Base-by-base conservation (phyloP, 2,113 vertebrate species). In the Trinectes maculatus region DNA sequence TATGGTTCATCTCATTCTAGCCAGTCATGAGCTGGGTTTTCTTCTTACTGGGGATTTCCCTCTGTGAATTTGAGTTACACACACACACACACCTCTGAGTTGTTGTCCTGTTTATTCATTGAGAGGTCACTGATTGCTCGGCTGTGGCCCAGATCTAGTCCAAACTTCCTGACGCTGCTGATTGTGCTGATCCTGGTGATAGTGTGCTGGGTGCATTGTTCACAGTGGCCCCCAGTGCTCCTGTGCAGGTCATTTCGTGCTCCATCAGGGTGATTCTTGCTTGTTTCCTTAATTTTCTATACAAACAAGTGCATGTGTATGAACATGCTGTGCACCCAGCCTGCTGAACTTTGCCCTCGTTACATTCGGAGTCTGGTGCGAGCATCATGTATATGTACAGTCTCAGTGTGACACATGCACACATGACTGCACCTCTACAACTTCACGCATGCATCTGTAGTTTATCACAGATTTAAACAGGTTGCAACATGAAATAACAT, bases 101-200 rank as follows among this genome's bases (percentile, higher is more conserved):
- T 3, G 5, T 6, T 29, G 39, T 43, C 5, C 34, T 55, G 55
- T 70, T 60, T 16, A 8, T 62, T 26, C 63, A 56, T n/a, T 16
- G 47, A 64, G 48, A 73, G 47, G 44, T 1, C 33, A 42, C 49
- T 77, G 71, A 77, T 65, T 79, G 80, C 71, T 58, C 22, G 18
- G 1, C 71, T 49, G n/a, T 12, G 57, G 47, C 56, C 26, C 66
- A 61, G 46, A 71, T 79, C 43, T 52, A 28, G 77, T 56, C 36
- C 53, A 19, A 31, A 53, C 65, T 82, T 85, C 74, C 77, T 81
- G 82, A 33, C 2, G 4, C 39, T 69, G 53, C 57, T 77, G 74
- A 81, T 80, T 55, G 61, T 31, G 24, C 49, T 71, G 74, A 80
- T 76, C 29, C 26, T 24, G 40, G 2, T 24, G 64, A 48, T 28